These are phyloP conservation scores for Coregonus sp. DNA, from an alignment of 2,797 vertebrate genomes.

Conservation along the genomic window DNA sequence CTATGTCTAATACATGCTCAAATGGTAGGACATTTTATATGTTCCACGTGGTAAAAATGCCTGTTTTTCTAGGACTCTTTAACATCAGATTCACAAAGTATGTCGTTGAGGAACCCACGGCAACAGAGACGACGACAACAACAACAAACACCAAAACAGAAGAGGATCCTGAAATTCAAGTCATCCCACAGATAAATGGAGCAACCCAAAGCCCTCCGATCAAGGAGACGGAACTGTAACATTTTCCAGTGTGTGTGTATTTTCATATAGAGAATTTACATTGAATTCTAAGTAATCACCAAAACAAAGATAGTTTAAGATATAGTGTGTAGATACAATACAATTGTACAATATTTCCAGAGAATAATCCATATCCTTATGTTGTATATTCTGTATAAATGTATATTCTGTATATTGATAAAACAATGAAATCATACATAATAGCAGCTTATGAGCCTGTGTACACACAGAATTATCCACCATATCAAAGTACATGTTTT, in stretches of 20 bases:
- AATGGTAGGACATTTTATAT: background rate
- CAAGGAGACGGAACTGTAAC: constrained; percentile 73
- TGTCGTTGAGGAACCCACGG: constrained; percentile 45
- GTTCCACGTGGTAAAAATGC: too few relatives aligned
- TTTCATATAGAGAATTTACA: background rate
- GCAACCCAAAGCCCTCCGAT: constrained; percentile 20
- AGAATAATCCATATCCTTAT: too few relatives aligned
- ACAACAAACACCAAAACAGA: constrained; percentile 42
- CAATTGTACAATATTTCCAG: too few relatives aligned
- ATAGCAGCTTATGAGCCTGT: too few relatives aligned
- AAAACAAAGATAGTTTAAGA: too few relatives aligned
- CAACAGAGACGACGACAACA: constrained; percentile 33
- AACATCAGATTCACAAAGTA: constrained; percentile 72
- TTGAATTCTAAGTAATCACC: background rate
- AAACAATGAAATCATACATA: too few relatives aligned
- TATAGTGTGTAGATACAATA: too few relatives aligned
- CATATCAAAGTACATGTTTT: too few relatives aligned
- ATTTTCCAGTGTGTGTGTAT: background rate
- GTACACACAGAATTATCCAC: too few relatives aligned
- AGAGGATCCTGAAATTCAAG: constrained; percentile 23
- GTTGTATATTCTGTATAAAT: too few relatives aligned
- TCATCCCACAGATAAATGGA: constrained; percentile 13
- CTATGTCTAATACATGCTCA: background rate
- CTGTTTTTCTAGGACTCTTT: constrained; percentile 52
- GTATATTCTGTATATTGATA: too few relatives aligned